Evolutionary conservation across 1,140 invertebrate genomes (phyloP).

Genomic region (Diuraphis noxia): DNA sequence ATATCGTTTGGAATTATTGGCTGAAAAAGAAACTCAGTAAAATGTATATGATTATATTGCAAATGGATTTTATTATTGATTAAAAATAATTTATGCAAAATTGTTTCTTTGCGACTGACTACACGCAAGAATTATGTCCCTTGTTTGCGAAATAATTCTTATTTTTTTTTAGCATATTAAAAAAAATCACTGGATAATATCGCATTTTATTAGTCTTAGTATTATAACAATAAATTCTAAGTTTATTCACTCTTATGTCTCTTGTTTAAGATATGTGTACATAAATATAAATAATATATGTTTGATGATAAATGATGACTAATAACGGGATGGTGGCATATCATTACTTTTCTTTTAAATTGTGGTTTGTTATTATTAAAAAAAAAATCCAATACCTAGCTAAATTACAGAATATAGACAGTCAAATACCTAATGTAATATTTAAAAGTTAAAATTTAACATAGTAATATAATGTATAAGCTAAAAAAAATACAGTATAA

Average conservation of each 20-base stretch:
- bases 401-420: neutral
- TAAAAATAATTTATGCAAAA: neutral
- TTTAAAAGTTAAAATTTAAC: neutral
- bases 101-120: neutral
- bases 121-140: neutral
- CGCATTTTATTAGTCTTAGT: neutral
- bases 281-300: neutral
- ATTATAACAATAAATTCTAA: neutral
- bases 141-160: neutral
- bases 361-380: neutral
- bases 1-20: neutral
- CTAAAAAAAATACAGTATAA: no score
- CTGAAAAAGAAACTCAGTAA: neutral
- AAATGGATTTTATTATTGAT: slow-evolving; percentile 1
- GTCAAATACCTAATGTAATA: neutral
- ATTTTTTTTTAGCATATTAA: neutral
- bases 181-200: neutral
- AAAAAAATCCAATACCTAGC: neutral
- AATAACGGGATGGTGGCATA: no score
- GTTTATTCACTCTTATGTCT: neutral
- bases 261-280: neutral
- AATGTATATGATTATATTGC: neutral
- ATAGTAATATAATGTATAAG: neutral
- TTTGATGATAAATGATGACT: no score
- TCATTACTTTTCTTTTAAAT: neutral